A percentile compares a stretch with the other conserved stretches of the same genome.
Conservation (phyloP, 2,113 vertebrate species). For the Donacobius atricapilla region DNA sequence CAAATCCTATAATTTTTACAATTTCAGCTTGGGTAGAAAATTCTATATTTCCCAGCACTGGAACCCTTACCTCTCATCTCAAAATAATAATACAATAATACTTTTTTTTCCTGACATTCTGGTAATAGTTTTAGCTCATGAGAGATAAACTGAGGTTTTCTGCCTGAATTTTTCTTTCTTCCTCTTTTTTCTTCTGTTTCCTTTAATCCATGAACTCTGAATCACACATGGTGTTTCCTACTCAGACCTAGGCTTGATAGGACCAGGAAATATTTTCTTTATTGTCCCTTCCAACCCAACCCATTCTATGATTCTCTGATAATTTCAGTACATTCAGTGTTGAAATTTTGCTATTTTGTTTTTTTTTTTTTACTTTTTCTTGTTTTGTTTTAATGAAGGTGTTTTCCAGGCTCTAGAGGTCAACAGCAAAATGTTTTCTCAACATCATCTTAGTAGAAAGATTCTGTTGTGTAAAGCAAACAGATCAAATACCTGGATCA, state of each 20-base stretch:
- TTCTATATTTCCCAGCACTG: neutral
- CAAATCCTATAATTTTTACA: neutral
- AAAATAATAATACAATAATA: neutral
- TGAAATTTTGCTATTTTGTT: too few species aligned
- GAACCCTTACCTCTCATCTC: neutral
- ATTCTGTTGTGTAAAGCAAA: neutral
- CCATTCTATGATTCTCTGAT: too few species aligned
- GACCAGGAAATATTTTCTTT: neutral
- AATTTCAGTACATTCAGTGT: neutral
- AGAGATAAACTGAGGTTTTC: neutral
- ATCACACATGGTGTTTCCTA: neutral
- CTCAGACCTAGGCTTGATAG: neutral
- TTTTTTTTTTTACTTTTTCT: fast-evolving
- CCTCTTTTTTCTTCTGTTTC: neutral
- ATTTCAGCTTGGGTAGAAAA: neutral
- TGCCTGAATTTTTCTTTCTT: neutral
- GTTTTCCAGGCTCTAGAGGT: neutral
- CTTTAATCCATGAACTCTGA: neutral
- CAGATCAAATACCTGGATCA: neutral
- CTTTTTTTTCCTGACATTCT: neutral
- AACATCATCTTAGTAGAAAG: neutral
- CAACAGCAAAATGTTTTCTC: neutral
- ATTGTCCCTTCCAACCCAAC: neutral
- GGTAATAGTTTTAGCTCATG: neutral
- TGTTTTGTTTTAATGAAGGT: neutral